Conservation (phyloP, 2,888 invertebrate species). For the Netelia virgata region DNA sequence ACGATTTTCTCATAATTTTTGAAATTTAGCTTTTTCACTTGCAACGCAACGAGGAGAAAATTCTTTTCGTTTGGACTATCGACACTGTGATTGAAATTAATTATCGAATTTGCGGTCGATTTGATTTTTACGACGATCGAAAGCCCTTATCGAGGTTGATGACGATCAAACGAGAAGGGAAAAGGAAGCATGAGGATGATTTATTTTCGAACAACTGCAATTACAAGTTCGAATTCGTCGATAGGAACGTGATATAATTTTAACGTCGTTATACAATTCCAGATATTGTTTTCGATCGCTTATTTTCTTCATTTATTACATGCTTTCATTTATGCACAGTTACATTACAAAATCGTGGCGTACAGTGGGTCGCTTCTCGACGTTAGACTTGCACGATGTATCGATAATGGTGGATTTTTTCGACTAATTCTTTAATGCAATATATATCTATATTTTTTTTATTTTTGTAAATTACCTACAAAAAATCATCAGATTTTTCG, state of each 20-base stretch:
- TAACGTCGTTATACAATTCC: not conserved
- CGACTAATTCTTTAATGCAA: slow-evolving; percentile 14
- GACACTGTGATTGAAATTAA: too few relatives aligned
- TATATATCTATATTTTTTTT: not conserved
- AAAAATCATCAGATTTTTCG: slow-evolving; percentile 20
- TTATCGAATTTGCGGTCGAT: too few relatives aligned
- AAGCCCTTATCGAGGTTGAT: too few relatives aligned
- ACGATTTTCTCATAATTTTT: too few relatives aligned
- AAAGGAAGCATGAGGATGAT: too few relatives aligned
- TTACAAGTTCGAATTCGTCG: slow-evolving; percentile 14
- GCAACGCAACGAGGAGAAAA: too few relatives aligned
- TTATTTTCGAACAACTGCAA: slow-evolving; percentile 13
- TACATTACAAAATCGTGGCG: slow-evolving; percentile 79
- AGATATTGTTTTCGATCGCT: slow-evolving; percentile 67
- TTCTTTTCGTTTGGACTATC: too few relatives aligned
- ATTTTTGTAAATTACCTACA: not conserved
- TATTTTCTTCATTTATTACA: slow-evolving; percentile 76
- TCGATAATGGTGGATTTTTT: slow-evolving; percentile 26
- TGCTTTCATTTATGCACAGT: slow-evolving; percentile 76
- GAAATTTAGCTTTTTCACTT: too few relatives aligned
- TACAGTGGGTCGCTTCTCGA: slow-evolving; percentile 73
- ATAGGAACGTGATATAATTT: slow-evolving; percentile 21
- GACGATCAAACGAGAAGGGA: too few relatives aligned
- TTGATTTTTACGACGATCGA: too few relatives aligned
- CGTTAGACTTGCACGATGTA: slow-evolving; percentile 29